These are phyloP conservation scores for Scleropages formosus DNA, from an alignment of 2,797 vertebrate species.

Conservation along the genomic window DNA sequence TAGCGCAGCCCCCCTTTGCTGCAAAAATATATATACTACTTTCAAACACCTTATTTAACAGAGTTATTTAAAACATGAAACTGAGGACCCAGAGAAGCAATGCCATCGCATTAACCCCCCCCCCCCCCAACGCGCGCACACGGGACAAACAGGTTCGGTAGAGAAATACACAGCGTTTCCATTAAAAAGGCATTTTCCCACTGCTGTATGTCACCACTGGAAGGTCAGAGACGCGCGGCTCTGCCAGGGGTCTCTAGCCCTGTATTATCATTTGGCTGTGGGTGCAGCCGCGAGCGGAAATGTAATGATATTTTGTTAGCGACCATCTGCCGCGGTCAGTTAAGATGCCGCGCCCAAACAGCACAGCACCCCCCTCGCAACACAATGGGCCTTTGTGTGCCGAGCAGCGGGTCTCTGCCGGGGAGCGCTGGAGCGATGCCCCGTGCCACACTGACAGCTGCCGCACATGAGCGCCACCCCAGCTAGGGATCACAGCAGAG, in stretches of 20 bases:
- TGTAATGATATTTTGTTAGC: constrained; percentile 59
- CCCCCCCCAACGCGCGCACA: no score
- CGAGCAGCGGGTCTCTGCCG: constrained; percentile 7
- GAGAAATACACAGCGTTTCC: no score
- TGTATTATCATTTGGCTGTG: constrained; percentile 57
- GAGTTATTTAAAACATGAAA: no score
- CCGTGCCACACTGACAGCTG: constrained; percentile 39
- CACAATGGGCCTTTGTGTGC: constrained; percentile 47
- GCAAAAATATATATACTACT: no score
- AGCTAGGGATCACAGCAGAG: no score
- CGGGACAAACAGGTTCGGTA: background rate
- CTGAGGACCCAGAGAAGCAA: background rate
- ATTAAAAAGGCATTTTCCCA: constrained; percentile 25
- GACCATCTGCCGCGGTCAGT: constrained; percentile 54
- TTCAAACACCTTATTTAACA: no score
- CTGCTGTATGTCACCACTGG: constrained; percentile 39
- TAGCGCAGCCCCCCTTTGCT: no score
- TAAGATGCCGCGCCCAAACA: constrained; percentile 47
- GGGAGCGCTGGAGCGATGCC: constrained; percentile 2
- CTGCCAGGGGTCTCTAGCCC: constrained; percentile 53
- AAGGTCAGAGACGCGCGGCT: constrained; percentile 47
- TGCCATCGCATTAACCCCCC: background rate
- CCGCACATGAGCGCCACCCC: constrained; percentile 26
- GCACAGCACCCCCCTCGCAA: constrained; percentile 56
- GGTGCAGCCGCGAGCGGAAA: constrained; percentile 53